phyloP scores from a whole-genome alignment of 2,888 invertebrate genomes.

The Dimorphilus gyrociliatus region DNA sequence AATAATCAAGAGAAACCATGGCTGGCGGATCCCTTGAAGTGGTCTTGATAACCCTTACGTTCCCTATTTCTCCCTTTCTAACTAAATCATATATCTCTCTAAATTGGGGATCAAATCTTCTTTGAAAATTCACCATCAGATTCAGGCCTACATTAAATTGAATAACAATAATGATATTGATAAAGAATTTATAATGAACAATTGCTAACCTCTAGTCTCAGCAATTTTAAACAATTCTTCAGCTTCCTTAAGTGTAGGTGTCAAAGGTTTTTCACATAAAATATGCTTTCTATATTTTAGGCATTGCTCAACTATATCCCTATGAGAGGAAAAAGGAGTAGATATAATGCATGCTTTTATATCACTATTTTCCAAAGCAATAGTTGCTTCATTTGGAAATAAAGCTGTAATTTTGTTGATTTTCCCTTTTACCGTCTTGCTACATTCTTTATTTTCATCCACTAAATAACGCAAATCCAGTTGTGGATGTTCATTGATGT shows the following conservation, averaged over 20 bases:
- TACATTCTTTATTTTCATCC: too few relatives aligned
- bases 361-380: too few relatives aligned
- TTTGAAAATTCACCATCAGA: conserved; percentile 7
- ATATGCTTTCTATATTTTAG: conserved; percentile 43
- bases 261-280: conserved; percentile 55
- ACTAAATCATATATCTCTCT: conserved; percentile 40
- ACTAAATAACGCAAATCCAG: too few relatives aligned
- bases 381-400: too few relatives aligned
- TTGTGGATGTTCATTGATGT: too few relatives aligned
- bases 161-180: not conserved
- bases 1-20: conserved; percentile 41
- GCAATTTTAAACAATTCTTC: conserved; percentile 47
- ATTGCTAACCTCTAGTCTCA: conserved; percentile 41
- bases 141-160: not conserved
- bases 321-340: conserved; percentile 18
- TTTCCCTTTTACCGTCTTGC: too few relatives aligned
- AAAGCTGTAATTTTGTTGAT: too few relatives aligned
- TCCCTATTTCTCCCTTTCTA: conserved; percentile 44
- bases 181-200: conserved; percentile 37
- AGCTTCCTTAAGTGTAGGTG: conserved; percentile 43
- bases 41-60: conserved; percentile 47
- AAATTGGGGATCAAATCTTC: conserved; percentile 51
- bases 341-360: conserved; percentile 18
- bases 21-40: conserved; percentile 47
- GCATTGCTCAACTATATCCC: conserved; percentile 13